Percentiles rank a stretch among this genome's conserved stretches.
phyloP scores from a whole-genome alignment of 1,140 invertebrate species.

The Zaprionus inermis region DNA sequence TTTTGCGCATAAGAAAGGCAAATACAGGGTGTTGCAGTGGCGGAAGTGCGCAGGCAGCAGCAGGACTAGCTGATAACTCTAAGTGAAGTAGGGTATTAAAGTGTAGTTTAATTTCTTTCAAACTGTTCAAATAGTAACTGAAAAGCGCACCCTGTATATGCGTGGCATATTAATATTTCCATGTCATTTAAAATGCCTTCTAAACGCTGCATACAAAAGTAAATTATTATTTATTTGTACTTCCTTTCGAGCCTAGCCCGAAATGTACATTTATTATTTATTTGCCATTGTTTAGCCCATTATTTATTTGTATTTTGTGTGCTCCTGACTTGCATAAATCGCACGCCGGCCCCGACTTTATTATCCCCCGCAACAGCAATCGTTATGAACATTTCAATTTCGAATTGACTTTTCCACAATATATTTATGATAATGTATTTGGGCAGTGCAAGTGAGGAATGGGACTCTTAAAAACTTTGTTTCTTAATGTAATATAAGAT shows the following conservation, averaged over 20 bases:
- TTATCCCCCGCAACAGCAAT: constrained; percentile 23
- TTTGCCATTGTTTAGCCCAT: constrained; percentile 59
- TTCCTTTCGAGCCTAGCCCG: constrained; percentile 30
- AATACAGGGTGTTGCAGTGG: constrained; percentile 35
- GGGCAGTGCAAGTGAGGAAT: background rate
- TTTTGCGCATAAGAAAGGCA: constrained; percentile 7
- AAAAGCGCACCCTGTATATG: constrained; percentile 42
- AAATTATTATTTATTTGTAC: constrained; percentile 78
- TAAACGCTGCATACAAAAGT: constrained; percentile 60
- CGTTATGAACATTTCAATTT: constrained; percentile 12
- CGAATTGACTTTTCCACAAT: background rate
- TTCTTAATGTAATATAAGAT: background rate
- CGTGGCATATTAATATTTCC: constrained; percentile 17
- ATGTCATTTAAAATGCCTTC: constrained; percentile 63
- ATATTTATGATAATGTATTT: constrained; percentile 9
- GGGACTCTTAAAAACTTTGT: background rate
- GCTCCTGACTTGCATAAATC: constrained; percentile 45
- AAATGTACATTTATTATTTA: constrained; percentile 73
- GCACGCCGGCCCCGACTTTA: constrained; percentile 19
- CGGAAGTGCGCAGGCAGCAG: too few species aligned
- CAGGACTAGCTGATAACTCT: too few species aligned
- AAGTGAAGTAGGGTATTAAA: background rate
- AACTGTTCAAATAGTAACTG: background rate
- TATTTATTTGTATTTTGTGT: constrained; percentile 64
- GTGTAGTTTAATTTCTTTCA: background rate